phyloP scores from a whole-genome alignment of 2,797 vertebrate species.

The Eulemur mongoz region DNA sequence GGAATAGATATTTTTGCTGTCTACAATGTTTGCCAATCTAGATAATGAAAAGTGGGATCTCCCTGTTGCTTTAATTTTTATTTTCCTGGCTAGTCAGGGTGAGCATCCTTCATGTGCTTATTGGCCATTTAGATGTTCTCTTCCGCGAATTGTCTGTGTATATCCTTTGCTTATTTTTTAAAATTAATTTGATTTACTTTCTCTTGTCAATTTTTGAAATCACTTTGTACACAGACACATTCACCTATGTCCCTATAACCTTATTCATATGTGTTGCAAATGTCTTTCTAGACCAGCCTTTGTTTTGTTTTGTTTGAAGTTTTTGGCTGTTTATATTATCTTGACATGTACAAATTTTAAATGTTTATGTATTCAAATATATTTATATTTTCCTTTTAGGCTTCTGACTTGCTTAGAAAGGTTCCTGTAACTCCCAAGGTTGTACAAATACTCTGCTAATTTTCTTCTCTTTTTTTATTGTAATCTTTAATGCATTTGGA shows the following conservation, averaged over 20 bases:
- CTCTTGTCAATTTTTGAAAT: not conserved
- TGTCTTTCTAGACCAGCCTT: not conserved
- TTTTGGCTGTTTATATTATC: not conserved
- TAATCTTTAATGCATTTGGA: not conserved
- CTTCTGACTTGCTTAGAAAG: not conserved
- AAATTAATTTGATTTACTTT: not conserved
- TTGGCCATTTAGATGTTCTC: not conserved
- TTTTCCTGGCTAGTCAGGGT: not conserved
- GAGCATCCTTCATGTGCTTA: not conserved
- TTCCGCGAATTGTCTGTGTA: not conserved
- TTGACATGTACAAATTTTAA: not conserved
- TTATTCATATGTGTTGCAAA: not conserved
- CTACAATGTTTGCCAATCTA: not conserved
- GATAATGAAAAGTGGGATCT: not conserved
- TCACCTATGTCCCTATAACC: not conserved
- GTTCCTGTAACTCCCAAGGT: not conserved
- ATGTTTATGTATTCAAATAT: not conserved
- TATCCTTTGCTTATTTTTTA: not conserved
- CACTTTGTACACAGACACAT: not conserved
- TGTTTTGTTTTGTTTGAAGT: not conserved
- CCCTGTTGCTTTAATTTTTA: not conserved
- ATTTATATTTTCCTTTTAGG: constrained; percentile 8
- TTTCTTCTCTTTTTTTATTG: not conserved
- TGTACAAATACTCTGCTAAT: not conserved
- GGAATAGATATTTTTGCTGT: not conserved